Base-by-base conservation (phyloP, 1,140 invertebrate genomes). In the Dreissena polymorpha region DNA sequence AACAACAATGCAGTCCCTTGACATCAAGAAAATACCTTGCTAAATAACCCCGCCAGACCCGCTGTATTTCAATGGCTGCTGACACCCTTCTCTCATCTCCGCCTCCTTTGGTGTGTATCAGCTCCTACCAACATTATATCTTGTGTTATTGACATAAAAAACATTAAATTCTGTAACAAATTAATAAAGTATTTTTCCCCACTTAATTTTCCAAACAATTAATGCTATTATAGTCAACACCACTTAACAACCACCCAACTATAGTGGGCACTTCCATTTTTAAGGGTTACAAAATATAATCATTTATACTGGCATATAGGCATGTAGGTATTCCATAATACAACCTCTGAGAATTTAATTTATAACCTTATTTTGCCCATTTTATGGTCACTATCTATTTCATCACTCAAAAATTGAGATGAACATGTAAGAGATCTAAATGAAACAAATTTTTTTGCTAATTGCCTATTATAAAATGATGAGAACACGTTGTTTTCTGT, bases 11-110 rank as follows among this genome's bases (percentile, higher is more conserved):
- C 18, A 25, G 16, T 29, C 18, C 16, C 50, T 10, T 8, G 18
- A 67, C 10, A 65, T 21, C 57, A 60, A 7, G 21, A 39, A 3
- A 18, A 65, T 71, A 89, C 89, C 89, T 87, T 68, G 68, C 29
- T 51, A 60, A 63, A 72, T 89, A 88, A 27, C 89, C 89, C 77
- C 89, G 84, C 79, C 79, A 89, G 21, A n/a, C 21, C 75, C 89
- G 86, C 76, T 90, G 89, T 83, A 90, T 90, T 83, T 90, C 89
- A 76, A 90, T 87, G 27, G 88, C 88, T 55, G 89, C 89, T 68
- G 86, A 85, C 57, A 51, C 85, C 68, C 70, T 57, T 12, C 71
- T 88, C 65, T 90, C 88, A 39, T 88, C 85, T 79, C 85, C 86
- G 7, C 72, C 81, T 64, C 65, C 65, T 65, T 87, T 82, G 21